A percentile compares a stretch with the other conserved stretches of the same genome.
Conservation (phyloP, 2,113 vertebrate genomes). For the Salminus brasiliensis region DNA sequence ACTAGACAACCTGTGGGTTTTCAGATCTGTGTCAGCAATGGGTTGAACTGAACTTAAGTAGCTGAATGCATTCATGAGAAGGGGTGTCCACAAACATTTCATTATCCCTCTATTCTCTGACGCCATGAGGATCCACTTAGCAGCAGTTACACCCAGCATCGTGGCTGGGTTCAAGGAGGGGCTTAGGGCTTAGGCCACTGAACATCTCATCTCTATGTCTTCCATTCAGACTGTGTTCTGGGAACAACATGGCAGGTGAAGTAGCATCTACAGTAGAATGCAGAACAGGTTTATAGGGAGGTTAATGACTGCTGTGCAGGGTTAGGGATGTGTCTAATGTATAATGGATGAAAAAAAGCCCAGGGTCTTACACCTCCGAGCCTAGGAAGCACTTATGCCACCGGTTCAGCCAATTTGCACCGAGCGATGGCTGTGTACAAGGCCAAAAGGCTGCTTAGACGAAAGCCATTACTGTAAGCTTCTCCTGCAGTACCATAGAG, state of each 20-base stretch:
- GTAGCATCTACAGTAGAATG: neutral
- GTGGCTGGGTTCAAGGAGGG: too few relatives aligned
- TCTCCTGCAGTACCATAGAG: constrained; percentile 47
- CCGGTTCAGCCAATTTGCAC: constrained; percentile 32
- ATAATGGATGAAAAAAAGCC: constrained; percentile 22
- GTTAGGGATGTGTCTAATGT: neutral
- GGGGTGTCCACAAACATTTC: too few relatives aligned
- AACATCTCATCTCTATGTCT: too few relatives aligned
- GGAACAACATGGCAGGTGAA: neutral
- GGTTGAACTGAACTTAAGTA: too few relatives aligned
- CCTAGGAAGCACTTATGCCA: constrained; percentile 49
- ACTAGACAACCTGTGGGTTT: too few relatives aligned
- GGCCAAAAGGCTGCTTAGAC: constrained; percentile 38
- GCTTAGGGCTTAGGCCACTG: too few relatives aligned
- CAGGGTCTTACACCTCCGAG: constrained; percentile 19
- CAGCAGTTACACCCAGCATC: too few relatives aligned
- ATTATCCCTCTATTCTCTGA: too few relatives aligned
- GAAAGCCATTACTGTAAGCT: constrained; percentile 60
- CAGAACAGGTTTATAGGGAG: neutral
- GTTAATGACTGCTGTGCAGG: neutral
- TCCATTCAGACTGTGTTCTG: neutral
- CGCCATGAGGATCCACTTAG: too few relatives aligned
- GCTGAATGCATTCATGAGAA: too few relatives aligned
- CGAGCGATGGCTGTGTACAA: constrained; percentile 28
- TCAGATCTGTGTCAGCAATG: too few relatives aligned